Conservation (phyloP, 2,888 invertebrate species). For the Lapara coniferarum region DNA sequence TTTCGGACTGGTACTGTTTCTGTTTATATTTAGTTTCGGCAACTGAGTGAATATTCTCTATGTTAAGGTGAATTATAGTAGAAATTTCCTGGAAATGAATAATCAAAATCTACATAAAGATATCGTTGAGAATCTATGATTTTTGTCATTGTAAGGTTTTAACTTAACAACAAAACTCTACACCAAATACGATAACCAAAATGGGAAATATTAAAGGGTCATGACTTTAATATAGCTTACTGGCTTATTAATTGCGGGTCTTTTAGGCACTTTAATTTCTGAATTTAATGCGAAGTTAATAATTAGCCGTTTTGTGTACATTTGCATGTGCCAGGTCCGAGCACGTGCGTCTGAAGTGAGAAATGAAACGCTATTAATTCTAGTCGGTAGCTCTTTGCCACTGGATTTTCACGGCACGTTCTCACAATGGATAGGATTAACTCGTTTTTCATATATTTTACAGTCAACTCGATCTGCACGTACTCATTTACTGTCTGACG, state of each 20-base stretch:
- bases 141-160: too few relatives aligned
- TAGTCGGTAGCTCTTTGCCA: conserved; percentile 40
- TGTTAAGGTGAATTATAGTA: background rate
- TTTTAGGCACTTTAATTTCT: too few relatives aligned
- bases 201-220: too few relatives aligned
- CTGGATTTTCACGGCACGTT: conserved; percentile 43
- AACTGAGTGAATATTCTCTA: background rate
- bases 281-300: background rate
- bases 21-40: background rate
- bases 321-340: background rate
- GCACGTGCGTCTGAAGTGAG: conserved; percentile 56
- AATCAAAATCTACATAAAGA: too few relatives aligned
- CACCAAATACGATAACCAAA: too few relatives aligned
- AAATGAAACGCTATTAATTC: conserved; percentile 60
- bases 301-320: conserved; percentile 6
- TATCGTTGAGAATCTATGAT: too few relatives aligned
- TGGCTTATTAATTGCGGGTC: too few relatives aligned
- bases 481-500: conserved; percentile 13
- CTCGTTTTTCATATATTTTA: conserved; percentile 33
- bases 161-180: too few relatives aligned
- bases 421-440: conserved; percentile 41
- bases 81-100: too few relatives aligned
- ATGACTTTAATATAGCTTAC: too few relatives aligned
- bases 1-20: background rate
- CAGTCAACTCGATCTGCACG: conserved; percentile 14